A percentile compares a stretch with the other conserved stretches of the same genome.
Evolutionary conservation across 2,113 vertebrate species (phyloP).

Genomic region (Maccullochella peelii): DNA sequence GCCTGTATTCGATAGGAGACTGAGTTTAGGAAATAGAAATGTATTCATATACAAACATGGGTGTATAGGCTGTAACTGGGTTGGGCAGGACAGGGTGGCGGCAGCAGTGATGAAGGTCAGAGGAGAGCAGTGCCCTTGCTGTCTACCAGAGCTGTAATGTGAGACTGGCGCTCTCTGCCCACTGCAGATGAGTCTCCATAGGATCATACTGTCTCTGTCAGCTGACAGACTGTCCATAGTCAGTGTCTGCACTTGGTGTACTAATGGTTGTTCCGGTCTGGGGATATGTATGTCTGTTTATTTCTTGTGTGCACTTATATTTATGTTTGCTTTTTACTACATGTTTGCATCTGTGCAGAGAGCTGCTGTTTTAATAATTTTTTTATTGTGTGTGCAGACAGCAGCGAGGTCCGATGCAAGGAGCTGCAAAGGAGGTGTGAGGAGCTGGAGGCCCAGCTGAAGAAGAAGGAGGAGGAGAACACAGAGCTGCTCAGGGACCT

Average conservation of each 20-base stretch:
- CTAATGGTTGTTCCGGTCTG: constrained; percentile 23
- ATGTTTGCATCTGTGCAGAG: neutral
- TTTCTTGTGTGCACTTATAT: constrained; percentile 16
- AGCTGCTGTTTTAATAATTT: neutral
- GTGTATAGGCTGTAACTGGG: neutral
- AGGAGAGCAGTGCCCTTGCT: constrained; percentile 37
- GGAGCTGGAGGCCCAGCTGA: constrained; percentile 93
- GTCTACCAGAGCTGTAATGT: constrained; percentile 74
- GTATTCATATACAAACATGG: neutral
- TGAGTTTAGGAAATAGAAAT: neutral
- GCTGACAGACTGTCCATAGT: constrained; percentile 36
- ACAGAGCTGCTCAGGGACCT: constrained; percentile 89
- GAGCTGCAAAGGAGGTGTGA: constrained; percentile 91
- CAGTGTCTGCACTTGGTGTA: constrained; percentile 42
- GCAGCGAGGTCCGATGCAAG: constrained; percentile 83
- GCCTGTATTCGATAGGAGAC: neutral
- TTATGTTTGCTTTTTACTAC: neutral
- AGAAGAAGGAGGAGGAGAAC: constrained; percentile 92
- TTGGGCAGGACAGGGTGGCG: constrained; percentile 10
- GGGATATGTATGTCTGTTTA: neutral
- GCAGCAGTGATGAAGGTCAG: constrained; percentile 73
- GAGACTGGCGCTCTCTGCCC: constrained; percentile 65
- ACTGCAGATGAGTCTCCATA: constrained; percentile 60
- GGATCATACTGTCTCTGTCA: constrained; percentile 47
- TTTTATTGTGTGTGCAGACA: constrained; percentile 67